Evolutionary conservation across 2,797 vertebrate species (phyloP).

Genomic region (Rhincodon typus): DNA sequence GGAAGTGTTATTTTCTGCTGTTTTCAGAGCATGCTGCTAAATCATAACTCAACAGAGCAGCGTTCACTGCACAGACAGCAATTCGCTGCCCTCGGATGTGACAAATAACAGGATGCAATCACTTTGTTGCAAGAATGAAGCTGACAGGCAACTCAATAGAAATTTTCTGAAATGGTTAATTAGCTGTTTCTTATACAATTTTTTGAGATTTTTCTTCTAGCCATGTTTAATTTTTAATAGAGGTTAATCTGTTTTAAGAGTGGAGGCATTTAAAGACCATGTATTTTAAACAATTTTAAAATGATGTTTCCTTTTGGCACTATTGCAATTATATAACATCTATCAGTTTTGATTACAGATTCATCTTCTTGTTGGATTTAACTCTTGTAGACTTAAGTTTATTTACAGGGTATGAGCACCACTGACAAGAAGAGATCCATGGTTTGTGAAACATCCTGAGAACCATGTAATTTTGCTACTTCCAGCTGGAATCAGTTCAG

Average conservation of each 20-base stretch:
- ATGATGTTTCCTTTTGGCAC: background rate
- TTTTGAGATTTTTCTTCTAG: background rate
- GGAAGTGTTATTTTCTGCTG: constrained; percentile 44
- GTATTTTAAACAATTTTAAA: background rate
- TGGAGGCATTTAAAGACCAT: too few relatives aligned
- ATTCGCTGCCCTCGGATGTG: background rate
- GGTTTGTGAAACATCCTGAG: background rate
- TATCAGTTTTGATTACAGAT: background rate
- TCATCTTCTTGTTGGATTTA: background rate
- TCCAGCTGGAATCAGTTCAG: background rate
- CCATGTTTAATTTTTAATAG: background rate
- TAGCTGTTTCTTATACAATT: background rate
- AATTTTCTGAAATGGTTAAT: background rate
- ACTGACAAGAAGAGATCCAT: too few relatives aligned
- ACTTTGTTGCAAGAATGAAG: background rate
- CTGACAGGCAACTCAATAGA: background rate
- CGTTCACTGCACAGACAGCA: background rate
- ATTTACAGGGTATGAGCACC: too few relatives aligned
- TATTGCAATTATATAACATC: background rate
- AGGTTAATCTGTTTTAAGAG: too few relatives aligned
- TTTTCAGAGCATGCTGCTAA: background rate
- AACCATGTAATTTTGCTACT: background rate
- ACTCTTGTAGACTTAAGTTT: background rate
- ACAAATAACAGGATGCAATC: background rate
- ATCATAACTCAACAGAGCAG: background rate